phyloP scores from a whole-genome alignment of 2,888 invertebrate species.

The Tenthredo notha region DNA sequence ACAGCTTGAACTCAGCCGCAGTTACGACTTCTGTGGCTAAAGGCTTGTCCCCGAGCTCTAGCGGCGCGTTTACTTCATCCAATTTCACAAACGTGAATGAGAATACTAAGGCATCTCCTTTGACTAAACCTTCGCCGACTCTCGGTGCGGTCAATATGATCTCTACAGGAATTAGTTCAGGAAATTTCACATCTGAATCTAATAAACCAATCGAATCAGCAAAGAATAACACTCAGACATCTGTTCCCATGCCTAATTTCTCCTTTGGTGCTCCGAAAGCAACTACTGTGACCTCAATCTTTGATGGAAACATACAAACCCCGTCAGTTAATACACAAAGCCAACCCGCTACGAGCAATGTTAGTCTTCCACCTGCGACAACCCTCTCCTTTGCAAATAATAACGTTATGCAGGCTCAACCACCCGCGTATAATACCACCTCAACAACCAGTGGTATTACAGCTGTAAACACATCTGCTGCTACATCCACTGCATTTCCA shows the following conservation, averaged over 20 bases:
- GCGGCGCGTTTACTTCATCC: constrained; percentile 3
- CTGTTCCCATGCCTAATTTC: constrained; percentile 36
- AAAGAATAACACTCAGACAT: constrained; percentile 5
- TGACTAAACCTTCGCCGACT: background rate
- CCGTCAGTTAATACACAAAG: background rate
- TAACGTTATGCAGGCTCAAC: background rate
- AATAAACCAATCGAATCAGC: constrained; percentile 1
- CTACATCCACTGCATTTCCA: background rate
- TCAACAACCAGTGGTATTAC: background rate
- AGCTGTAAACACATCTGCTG: background rate
- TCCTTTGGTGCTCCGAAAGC: constrained; percentile 4
- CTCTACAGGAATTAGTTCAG: background rate
- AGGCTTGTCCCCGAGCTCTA: background rate
- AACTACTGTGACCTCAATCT: background rate
- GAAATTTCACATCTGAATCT: background rate
- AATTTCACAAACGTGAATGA: background rate
- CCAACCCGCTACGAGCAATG: background rate
- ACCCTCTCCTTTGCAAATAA: background rate
- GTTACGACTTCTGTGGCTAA: background rate
- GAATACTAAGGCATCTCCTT: background rate
- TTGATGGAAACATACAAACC: background rate
- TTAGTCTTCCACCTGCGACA: background rate
- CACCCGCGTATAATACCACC: background rate
- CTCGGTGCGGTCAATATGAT: background rate
- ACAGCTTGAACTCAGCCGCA: background rate